These are phyloP conservation scores for Sphenodon punctatus DNA, from an alignment of 2,797 vertebrate genomes.

Conservation along the genomic window DNA sequence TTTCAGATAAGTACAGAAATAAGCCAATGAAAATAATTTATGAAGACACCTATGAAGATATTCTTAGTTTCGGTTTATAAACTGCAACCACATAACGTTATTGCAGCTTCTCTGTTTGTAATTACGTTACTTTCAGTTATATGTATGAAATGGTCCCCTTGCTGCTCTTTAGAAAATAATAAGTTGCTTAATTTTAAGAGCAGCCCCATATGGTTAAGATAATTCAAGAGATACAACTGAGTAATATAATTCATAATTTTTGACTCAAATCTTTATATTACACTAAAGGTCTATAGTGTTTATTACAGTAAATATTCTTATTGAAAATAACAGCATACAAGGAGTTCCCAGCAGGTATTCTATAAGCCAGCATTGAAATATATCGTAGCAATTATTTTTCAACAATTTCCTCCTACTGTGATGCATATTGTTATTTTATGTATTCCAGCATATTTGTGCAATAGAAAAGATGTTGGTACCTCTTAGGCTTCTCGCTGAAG, in stretches of 20 bases:
- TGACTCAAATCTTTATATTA: conserved; percentile 44
- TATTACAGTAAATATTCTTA: conserved; percentile 46
- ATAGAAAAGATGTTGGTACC: background rate
- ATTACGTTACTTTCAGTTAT: conserved; percentile 53
- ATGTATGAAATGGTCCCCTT: conserved; percentile 52
- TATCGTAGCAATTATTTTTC: conserved; percentile 51
- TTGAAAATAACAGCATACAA: conserved; percentile 30
- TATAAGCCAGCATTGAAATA: conserved; percentile 38
- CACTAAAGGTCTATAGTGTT: conserved; percentile 39
- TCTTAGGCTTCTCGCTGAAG: background rate
- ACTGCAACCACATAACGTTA: conserved; percentile 35
- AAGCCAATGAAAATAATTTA: conserved; percentile 40
- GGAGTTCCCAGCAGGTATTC: conserved; percentile 32
- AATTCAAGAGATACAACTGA: conserved; percentile 53
- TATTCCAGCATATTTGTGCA: background rate
- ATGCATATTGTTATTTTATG: conserved; percentile 12
- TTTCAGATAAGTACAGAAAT: conserved; percentile 22
- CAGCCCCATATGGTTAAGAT: conserved; percentile 50
- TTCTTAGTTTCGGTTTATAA: conserved; percentile 46
- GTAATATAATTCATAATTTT: conserved; percentile 38
- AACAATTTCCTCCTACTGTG: conserved; percentile 42
- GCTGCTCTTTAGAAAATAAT: conserved; percentile 67
- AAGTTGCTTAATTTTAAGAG: conserved; percentile 67
- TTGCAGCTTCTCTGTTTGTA: conserved; percentile 43
- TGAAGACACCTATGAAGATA: conserved; percentile 12